phyloP scores from a whole-genome alignment of 2,113 vertebrate genomes.

The Peromyscus polionotus region DNA sequence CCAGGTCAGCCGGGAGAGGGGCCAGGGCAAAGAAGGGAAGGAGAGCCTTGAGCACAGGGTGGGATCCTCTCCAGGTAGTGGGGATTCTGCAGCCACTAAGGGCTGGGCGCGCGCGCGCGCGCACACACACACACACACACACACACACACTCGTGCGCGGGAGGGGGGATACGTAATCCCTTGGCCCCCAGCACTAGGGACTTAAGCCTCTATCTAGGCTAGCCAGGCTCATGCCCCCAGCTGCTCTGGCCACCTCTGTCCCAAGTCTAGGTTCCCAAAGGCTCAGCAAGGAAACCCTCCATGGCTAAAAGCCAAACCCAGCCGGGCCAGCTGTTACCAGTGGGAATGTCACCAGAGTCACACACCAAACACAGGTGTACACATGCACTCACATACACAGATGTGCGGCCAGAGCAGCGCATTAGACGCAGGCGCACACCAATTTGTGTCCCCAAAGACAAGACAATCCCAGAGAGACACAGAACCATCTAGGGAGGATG shows the following conservation, averaged over 20 bases:
- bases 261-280: neutral
- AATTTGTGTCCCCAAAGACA: neutral
- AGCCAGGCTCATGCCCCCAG: neutral
- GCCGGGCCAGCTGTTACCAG: neutral
- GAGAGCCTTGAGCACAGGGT: neutral
- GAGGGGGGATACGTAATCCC: constrained; percentile 1
- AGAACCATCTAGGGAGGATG: neutral
- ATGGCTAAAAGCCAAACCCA: neutral
- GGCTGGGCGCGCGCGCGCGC: neutral
- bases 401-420: neutral
- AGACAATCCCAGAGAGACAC: neutral
- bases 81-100: neutral
- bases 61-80: neutral
- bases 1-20: constrained; percentile 18
- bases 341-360: neutral
- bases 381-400: neutral
- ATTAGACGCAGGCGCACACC: neutral
- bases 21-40: too few species aligned
- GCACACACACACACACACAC: rapidly evolving
- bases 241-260: constrained; percentile 9
- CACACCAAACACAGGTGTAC: neutral
- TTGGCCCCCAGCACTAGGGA: constrained; percentile 8
- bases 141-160: rapidly evolving
- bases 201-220: constrained; percentile 63
- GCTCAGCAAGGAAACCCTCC: neutral